Evolutionary conservation across 2,113 vertebrate genomes (phyloP).

Genomic region (Calonectris borealis): DNA sequence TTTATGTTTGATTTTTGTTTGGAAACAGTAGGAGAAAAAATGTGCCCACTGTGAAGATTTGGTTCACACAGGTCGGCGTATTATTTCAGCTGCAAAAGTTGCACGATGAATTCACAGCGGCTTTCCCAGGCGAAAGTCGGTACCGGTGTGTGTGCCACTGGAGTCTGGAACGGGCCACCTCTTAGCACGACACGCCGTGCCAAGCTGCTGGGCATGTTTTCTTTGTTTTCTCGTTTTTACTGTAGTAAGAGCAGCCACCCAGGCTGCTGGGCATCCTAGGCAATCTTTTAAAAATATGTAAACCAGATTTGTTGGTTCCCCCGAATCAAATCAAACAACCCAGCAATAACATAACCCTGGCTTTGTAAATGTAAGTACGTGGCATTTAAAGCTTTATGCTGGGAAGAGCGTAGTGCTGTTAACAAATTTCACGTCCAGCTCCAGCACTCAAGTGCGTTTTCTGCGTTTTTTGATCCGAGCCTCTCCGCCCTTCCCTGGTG

Average conservation of each 20-base stretch:
- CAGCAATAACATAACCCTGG: neutral
- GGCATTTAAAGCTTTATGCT: neutral
- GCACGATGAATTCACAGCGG: neutral
- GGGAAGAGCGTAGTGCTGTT: neutral
- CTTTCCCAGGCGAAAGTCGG: neutral
- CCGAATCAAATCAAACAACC: neutral
- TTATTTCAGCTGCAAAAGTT: conserved; percentile 30
- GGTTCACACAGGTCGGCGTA: neutral
- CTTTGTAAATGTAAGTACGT: neutral
- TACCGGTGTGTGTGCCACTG: neutral
- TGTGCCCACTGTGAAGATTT: neutral
- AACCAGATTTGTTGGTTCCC: neutral
- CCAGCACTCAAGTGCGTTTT: neutral
- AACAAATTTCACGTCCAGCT: neutral
- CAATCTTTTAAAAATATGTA: neutral
- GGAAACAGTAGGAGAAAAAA: conserved; percentile 12
- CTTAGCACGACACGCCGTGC: rapidly evolving
- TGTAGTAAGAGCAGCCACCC: neutral
- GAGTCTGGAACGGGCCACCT: neutral
- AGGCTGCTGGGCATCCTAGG: neutral
- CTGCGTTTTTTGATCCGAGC: neutral
- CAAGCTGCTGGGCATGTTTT: neutral
- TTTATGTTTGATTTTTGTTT: conserved; percentile 24
- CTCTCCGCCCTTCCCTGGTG: neutral
- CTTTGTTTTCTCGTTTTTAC: neutral